A percentile compares a stretch with the other conserved stretches of the same genome.
These are phyloP conservation scores for Gryon sp. DNA, from an alignment of 1,140 invertebrate genomes.

Conservation along the genomic window DNA sequence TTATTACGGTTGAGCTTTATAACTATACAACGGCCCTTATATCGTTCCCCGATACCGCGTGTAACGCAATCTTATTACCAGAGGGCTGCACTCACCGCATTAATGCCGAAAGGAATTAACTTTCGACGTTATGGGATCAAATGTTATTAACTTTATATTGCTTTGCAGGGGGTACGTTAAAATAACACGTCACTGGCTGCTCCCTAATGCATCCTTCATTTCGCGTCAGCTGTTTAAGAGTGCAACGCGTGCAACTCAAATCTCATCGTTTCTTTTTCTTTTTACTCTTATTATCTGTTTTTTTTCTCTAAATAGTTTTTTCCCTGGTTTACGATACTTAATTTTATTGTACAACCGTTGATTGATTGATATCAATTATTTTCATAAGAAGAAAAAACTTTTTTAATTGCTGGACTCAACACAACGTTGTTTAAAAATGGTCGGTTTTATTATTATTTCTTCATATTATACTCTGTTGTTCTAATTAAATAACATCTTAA, in stretches of 20 bases:
- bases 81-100: constrained; percentile 74
- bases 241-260: constrained; percentile 38
- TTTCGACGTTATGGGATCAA: constrained; percentile 75
- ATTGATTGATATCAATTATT: too few species aligned
- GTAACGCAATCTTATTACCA: constrained; percentile 77
- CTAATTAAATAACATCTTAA: too few species aligned
- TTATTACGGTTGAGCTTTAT: constrained; percentile 72
- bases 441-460: too few species aligned
- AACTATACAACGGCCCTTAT: constrained; percentile 70
- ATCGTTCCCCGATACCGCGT: constrained; percentile 67
- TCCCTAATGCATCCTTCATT: constrained; percentile 63
- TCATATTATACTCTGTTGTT: too few species aligned
- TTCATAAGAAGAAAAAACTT: too few species aligned
- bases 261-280: constrained; percentile 17
- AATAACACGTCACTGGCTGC: constrained; percentile 68
- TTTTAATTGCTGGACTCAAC: too few species aligned
- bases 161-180: constrained; percentile 65
- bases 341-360: too few species aligned
- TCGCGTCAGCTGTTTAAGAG: constrained; percentile 60
- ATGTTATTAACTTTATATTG: constrained; percentile 77
- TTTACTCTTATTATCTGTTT: not conserved
- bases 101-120: constrained; percentile 77
- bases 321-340: too few species aligned
- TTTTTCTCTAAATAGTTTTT: not conserved
- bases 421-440: too few species aligned